These are phyloP conservation scores for Ischnura elegans DNA, from an alignment of 2,888 invertebrate species.

Conservation along the genomic window DNA sequence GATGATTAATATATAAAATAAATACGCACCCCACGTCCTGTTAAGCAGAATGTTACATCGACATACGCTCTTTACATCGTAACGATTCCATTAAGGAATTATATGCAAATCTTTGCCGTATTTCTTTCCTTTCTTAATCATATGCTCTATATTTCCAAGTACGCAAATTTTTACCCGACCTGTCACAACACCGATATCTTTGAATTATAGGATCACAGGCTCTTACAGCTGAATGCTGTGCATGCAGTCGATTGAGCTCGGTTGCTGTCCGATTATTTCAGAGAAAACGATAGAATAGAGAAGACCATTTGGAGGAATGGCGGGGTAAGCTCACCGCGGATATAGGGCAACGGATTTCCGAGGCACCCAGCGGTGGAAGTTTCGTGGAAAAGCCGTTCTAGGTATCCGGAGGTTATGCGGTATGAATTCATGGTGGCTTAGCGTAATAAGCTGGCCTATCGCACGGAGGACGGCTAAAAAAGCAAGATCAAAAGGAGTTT, in stretches of 20 bases:
- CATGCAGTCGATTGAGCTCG: not conserved
- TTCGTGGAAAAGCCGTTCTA: not conserved
- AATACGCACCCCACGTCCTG: too few relatives aligned
- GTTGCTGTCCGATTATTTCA: not conserved
- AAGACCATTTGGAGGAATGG: not conserved
- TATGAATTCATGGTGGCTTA: not conserved
- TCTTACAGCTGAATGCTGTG: too few relatives aligned
- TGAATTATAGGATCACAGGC: too few relatives aligned
- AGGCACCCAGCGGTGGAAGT: not conserved
- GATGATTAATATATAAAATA: too few relatives aligned
- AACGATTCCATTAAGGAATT: too few relatives aligned
- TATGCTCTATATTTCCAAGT: too few relatives aligned
- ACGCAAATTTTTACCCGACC: too few relatives aligned
- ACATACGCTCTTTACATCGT: too few relatives aligned
- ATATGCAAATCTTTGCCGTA: too few relatives aligned
- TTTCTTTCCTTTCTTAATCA: too few relatives aligned
- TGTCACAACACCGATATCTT: too few relatives aligned
- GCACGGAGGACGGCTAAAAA: not conserved
- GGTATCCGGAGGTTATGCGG: not conserved
- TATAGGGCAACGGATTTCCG: constrained; percentile 6
- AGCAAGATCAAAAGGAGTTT: not conserved
- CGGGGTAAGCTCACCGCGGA: not conserved
- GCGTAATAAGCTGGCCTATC: not conserved
- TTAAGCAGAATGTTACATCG: too few relatives aligned
- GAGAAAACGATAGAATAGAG: not conserved